phyloP scores from a whole-genome alignment of 2,797 vertebrate species.

The Muscicapa comitata region DNA sequence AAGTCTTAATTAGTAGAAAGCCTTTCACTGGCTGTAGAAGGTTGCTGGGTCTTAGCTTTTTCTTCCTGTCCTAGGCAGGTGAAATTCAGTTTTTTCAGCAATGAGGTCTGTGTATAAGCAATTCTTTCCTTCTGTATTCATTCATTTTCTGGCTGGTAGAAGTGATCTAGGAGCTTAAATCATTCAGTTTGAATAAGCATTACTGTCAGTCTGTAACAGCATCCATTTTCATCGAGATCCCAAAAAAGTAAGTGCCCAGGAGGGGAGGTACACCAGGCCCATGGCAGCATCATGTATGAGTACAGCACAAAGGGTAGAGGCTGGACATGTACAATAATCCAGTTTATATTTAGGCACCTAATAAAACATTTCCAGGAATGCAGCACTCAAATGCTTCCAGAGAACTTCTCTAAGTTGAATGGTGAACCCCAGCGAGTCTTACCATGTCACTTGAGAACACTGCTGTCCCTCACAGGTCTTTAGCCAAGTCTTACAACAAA shows the following conservation, averaged over 20 bases:
- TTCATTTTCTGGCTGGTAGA: background rate
- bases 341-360: slow-evolving; percentile 53
- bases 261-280: background rate
- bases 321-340: slow-evolving; percentile 11
- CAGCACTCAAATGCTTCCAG: background rate
- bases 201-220: background rate
- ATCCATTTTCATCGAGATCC: background rate
- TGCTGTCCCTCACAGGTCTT: background rate
- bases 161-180: background rate
- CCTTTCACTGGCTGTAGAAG: background rate
- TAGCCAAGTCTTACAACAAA: background rate
- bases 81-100: background rate
- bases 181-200: background rate
- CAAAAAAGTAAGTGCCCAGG: background rate
- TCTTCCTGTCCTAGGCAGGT: background rate
- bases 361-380: slow-evolving; percentile 31
- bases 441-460: rapidly evolving
- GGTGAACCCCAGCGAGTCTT: background rate
- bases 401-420: background rate
- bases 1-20: background rate
- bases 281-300: background rate
- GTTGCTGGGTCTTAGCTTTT: background rate
- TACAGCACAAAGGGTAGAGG: slow-evolving; percentile 1
- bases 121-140: background rate
- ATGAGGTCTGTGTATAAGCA: background rate